These are phyloP conservation scores for Acipenser transmontanus DNA, from an alignment of 2,797 vertebrate species.

Conservation along the genomic window DNA sequence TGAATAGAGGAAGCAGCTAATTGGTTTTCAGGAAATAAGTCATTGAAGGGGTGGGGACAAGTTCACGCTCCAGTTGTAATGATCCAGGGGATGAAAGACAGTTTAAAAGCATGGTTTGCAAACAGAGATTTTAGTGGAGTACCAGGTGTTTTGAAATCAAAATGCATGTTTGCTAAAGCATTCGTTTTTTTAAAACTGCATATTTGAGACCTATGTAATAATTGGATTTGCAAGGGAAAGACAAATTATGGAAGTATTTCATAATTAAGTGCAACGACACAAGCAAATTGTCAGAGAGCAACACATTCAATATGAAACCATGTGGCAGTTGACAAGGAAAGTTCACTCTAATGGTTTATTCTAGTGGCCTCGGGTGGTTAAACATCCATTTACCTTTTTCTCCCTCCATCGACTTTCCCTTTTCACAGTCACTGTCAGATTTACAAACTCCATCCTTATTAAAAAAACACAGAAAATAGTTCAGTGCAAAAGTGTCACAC, in stretches of 20 bases:
- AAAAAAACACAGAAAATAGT: slow-evolving; percentile 28
- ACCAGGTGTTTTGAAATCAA: no score
- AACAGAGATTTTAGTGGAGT: no score
- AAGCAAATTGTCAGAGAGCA: no score
- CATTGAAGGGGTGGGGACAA: no score
- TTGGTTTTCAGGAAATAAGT: no score
- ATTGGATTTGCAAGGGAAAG: not conserved
- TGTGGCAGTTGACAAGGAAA: slow-evolving; percentile 16
- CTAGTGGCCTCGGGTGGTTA: no score
- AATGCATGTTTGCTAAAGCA: no score
- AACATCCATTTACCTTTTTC: slow-evolving; percentile 86
- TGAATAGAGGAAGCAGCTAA: no score
- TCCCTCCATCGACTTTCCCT: slow-evolving; percentile 69
- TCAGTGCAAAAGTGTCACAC: slow-evolving; percentile 15
- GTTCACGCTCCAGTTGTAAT: no score
- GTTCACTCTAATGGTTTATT: slow-evolving; percentile 20
- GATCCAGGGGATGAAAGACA: no score
- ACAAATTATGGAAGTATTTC: not conserved
- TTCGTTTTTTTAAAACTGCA: no score
- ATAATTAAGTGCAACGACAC: not conserved
- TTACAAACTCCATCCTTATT: slow-evolving; percentile 58
- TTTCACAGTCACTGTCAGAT: slow-evolving; percentile 53
- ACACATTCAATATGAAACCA: not conserved
- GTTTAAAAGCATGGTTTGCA: no score
- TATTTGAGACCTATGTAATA: not conserved